Base-by-base conservation (phyloP, 35 echinoderm and acorn worm genomes). In the Apostichopus parvimensis region DNA sequence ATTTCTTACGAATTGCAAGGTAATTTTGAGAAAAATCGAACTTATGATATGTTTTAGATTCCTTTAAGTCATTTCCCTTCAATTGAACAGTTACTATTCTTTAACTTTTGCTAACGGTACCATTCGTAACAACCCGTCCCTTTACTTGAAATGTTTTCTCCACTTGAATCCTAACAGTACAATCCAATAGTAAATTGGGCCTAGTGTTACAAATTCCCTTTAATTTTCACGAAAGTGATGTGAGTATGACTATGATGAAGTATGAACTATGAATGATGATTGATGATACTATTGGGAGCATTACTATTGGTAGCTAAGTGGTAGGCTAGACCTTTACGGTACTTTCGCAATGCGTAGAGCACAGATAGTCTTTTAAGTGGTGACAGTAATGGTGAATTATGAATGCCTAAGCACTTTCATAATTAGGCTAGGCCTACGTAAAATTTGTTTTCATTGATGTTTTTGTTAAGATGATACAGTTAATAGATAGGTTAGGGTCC, bases 81-180 rank as follows among this genome's bases (percentile, higher is more conserved):
- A 58, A 9, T 84, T 84, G 28, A 58, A 20, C 8, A 61, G 58
- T 11, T 61, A 9, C 6, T 61, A 11, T 61, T 0, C 58, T 8
- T 12, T 61, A 9, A 61, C 58, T 9, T 61, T 61, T 84, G 17
- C 17, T 5, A 2, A 14, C 9, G 57, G 81, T 84, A 14, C 5
- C 14, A 59, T 59, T 84, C 53, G 7, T 55, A 84, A 23, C 17
- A 23, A 9, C 56, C 21, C 0, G 14, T 20, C 4, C 15, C 13
- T 84, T 60, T 59, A 59, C 15, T 13, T 60, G 57, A 20, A 22
- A 17, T 60, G 54, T 58, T 58, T 75, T 54, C 17, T 18, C n/a
- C 56, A 58, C 24, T 7, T 84, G 17, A 9, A 84, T 84, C 81
- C 81, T 84, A 84, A 84, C 81, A 59, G 57, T 20, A 21, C 57